phyloP scores from a whole-genome alignment of 2,888 invertebrate genomes.

The Archips xylosteana region DNA sequence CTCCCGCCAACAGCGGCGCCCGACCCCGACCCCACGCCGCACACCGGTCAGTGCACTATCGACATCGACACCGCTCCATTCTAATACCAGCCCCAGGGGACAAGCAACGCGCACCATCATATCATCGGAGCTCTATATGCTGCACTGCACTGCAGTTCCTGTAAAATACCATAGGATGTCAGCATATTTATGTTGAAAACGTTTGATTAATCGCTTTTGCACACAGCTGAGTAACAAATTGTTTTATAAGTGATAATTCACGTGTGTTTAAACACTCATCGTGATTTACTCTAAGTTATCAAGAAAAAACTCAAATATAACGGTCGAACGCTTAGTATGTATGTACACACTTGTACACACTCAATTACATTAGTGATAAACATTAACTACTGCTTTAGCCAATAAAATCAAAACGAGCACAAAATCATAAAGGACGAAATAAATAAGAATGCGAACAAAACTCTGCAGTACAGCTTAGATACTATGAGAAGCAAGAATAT shows the following conservation, averaged over 20 bases:
- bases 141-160: neutral
- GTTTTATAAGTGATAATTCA: constrained; percentile 26
- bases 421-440: neutral
- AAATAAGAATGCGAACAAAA: neutral
- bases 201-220: neutral
- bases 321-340: neutral
- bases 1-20: constrained; percentile 60
- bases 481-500: neutral
- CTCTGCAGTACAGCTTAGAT: neutral
- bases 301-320: constrained; percentile 29
- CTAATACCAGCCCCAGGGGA: constrained; percentile 4
- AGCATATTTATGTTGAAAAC: neutral
- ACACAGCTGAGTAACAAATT: neutral
- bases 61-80: constrained; percentile 43
- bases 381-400: neutral
- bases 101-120: neutral
- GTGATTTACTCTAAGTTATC: constrained; percentile 28
- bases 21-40: constrained; percentile 55
- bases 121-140: neutral
- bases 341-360: constrained; percentile 22
- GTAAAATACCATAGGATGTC: neutral
- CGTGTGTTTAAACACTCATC: constrained; percentile 28
- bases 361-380: constrained; percentile 4
- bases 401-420: neutral
- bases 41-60: constrained; percentile 71